phyloP scores from a whole-genome alignment of 2,113 vertebrate species.

The Lanius ludovicianus region DNA sequence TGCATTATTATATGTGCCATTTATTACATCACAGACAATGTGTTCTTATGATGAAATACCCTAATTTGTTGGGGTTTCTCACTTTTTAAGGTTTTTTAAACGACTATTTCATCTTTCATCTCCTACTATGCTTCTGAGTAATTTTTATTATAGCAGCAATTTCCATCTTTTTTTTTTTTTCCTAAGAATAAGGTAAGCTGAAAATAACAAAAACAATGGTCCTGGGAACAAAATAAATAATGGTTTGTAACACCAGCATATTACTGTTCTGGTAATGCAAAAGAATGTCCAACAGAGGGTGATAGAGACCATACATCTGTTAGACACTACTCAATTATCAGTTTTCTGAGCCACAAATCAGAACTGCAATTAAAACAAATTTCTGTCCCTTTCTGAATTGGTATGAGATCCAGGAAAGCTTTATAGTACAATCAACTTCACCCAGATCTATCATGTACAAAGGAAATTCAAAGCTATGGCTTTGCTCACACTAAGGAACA shows the following conservation, averaged over 20 bases:
- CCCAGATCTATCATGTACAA: neutral
- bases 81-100: neutral
- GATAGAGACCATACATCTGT: neutral
- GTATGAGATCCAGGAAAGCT: neutral
- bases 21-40: neutral
- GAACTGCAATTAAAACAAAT: neutral
- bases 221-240: neutral
- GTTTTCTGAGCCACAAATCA: neutral
- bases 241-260: neutral
- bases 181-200: neutral
- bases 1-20: neutral
- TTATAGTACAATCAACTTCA: neutral
- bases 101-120: neutral
- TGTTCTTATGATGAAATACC: neutral
- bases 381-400: neutral
- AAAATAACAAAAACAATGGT: neutral
- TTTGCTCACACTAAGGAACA: neutral
- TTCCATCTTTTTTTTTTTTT: neutral
- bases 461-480: neutral
- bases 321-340: neutral
- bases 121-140: neutral
- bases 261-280: neutral
- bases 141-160: neutral
- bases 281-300: slow-evolving; percentile 47
- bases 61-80: neutral